Percentiles rank a stretch among this genome's conserved stretches.
Evolutionary conservation across 2,113 vertebrate species (phyloP).

Genomic region (Scolopax mira): DNA sequence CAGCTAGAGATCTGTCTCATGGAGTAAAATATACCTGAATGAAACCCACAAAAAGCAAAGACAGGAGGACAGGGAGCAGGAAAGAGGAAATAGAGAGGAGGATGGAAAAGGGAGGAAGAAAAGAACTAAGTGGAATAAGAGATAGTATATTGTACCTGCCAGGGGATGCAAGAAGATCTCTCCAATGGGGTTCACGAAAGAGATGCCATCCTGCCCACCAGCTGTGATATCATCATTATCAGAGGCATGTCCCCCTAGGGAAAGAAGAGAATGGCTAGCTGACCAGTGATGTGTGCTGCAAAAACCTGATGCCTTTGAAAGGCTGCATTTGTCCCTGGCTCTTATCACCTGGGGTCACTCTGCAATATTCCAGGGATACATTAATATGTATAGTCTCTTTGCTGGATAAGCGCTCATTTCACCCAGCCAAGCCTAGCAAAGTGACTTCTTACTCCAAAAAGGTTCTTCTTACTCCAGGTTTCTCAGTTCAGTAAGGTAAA

Average conservation of each 20-base stretch:
- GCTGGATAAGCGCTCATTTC: not conserved
- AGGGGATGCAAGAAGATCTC: slow-evolving; percentile 90
- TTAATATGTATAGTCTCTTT: too few species aligned
- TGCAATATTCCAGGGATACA: not conserved
- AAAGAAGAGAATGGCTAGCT: not conserved
- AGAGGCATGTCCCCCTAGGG: slow-evolving; percentile 82
- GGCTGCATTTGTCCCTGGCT: not conserved
- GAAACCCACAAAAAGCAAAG: not conserved
- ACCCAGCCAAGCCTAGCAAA: not conserved
- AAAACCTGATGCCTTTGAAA: not conserved
- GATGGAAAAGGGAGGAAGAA: not conserved
- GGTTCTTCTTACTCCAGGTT: not conserved
- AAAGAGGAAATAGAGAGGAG: not conserved
- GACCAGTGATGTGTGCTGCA: not conserved
- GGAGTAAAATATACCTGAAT: not conserved
- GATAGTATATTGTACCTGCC: slow-evolving; percentile 75
- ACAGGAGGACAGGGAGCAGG: not conserved
- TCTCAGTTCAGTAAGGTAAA: not conserved
- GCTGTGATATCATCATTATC: slow-evolving; percentile 81
- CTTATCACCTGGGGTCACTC: not conserved
- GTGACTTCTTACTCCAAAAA: not conserved
- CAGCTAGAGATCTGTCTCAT: not conserved
- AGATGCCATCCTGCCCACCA: slow-evolving; percentile 86
- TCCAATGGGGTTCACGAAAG: slow-evolving; percentile 85
- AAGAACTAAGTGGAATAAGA: not conserved